Evolutionary conservation across 2,888 invertebrate genomes (phyloP).

Genomic region (Eledone cirrhosa): DNA sequence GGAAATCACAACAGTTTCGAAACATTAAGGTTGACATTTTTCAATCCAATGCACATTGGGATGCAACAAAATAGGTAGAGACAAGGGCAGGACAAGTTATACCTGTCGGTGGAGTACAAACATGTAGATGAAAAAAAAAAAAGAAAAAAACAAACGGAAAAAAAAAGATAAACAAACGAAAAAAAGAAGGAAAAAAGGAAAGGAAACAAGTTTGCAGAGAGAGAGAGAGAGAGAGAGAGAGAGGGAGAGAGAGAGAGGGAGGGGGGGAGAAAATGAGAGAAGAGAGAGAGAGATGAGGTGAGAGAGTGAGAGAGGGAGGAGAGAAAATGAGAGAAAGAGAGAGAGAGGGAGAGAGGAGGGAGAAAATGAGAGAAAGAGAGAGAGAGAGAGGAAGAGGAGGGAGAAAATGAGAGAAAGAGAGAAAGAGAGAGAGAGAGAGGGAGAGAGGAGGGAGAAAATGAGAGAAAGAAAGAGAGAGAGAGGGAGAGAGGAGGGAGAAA

Average conservation of each 20-base stretch:
- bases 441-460: background rate
- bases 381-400: background rate
- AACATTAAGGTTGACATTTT: slow-evolving; percentile 7
- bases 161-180: background rate
- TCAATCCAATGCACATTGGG: too few relatives aligned
- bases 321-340: background rate
- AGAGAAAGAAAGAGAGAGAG: background rate
- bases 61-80: too few relatives aligned
- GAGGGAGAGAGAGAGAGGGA: background rate
- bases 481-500: background rate
- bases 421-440: background rate
- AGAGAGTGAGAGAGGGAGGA: background rate
- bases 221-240: background rate
- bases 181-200: background rate
- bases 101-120: background rate
- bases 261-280: background rate
- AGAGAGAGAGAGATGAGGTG: background rate
- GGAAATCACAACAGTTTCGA: background rate
- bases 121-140: background rate
- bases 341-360: background rate
- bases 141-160: background rate
- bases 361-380: background rate
- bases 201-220: background rate
- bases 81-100: background rate
- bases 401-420: background rate